phyloP scores from a whole-genome alignment of 2,888 invertebrate species.

The Hyalella azteca region DNA sequence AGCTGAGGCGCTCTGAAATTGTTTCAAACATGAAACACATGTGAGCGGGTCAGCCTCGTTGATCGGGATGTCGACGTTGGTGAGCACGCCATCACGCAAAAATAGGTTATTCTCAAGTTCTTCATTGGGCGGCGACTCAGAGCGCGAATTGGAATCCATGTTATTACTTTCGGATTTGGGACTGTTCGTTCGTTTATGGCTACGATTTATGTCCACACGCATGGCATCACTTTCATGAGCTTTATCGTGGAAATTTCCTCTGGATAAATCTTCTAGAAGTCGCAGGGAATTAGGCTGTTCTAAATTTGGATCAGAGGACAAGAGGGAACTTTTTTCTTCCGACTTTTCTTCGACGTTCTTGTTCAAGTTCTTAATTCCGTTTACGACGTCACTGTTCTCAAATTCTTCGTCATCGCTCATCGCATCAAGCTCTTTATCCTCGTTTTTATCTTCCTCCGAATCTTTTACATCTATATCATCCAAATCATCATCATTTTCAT shows the following conservation, averaged over 20 bases:
- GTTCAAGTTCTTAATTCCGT: slow-evolving; percentile 57
- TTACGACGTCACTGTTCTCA: slow-evolving; percentile 60
- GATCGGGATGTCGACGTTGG: slow-evolving; percentile 76
- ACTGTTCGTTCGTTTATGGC: slow-evolving; percentile 55
- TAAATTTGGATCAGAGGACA: slow-evolving; percentile 55
- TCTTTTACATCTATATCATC: slow-evolving; percentile 62
- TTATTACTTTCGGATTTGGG: slow-evolving; percentile 55
- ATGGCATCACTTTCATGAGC: slow-evolving; percentile 50
- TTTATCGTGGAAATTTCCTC: slow-evolving; percentile 73
- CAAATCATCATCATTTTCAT: slow-evolving; percentile 60
- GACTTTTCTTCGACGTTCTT: slow-evolving; percentile 56
- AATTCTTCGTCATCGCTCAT: slow-evolving; percentile 60
- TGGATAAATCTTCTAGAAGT: slow-evolving; percentile 79
- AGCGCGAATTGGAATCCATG: slow-evolving; percentile 53
- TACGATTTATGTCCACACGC: slow-evolving; percentile 57
- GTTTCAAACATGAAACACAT: slow-evolving; percentile 90
- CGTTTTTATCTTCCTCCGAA: slow-evolving; percentile 56
- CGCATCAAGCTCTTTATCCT: slow-evolving; percentile 57
- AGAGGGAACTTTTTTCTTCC: slow-evolving; percentile 42
- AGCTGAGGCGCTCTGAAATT: slow-evolving; percentile 91
- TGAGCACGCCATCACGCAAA: slow-evolving; percentile 55
- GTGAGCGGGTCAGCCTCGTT: slow-evolving; percentile 90
- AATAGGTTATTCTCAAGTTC: slow-evolving; percentile 53
- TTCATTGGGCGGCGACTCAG: slow-evolving; percentile 52
- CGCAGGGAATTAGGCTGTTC: slow-evolving; percentile 70